A percentile compares a stretch with the other conserved stretches of the same genome.
Conservation (phyloP, 2,113 vertebrate genomes). For the Anolis carolinensis region DNA sequence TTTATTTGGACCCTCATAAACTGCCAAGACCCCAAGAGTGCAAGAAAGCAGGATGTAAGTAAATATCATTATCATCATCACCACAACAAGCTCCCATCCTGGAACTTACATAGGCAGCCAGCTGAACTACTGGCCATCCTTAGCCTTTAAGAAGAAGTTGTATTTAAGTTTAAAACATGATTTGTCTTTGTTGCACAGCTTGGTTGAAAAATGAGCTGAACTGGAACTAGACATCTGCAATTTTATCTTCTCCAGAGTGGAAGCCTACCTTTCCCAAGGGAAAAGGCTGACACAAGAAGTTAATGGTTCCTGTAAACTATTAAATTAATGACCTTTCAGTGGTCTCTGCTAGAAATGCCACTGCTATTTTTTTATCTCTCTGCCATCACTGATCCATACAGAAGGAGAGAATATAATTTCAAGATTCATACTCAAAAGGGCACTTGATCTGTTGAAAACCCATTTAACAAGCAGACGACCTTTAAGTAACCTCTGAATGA, state of each 20-base stretch:
- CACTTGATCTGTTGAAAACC: background rate
- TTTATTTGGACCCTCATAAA: too few species aligned
- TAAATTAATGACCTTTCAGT: conserved; percentile 21
- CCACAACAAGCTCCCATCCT: too few species aligned
- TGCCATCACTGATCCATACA: conserved; percentile 27
- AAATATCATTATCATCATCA: too few species aligned
- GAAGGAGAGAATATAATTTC: conserved; percentile 10
- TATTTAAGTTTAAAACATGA: background rate
- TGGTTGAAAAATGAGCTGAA: conserved; percentile 3
- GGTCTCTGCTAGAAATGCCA: conserved; percentile 31
- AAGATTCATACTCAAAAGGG: background rate
- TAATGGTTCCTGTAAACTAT: conserved; percentile 11
- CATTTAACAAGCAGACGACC: background rate
- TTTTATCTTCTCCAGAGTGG: conserved; percentile 12
- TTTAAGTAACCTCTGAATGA: conserved; percentile 7
- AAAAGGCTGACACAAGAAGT: conserved; percentile 23
- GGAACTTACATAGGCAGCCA: too few species aligned
- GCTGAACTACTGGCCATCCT: too few species aligned
- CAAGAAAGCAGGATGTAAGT: too few species aligned
- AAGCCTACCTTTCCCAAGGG: background rate
- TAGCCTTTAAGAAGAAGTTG: too few species aligned
- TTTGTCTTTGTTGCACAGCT: conserved; percentile 36
- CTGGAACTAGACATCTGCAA: conserved; percentile 33
- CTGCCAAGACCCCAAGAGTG: too few species aligned
- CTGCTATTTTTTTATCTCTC: background rate